Percentiles rank a stretch among this genome's conserved stretches.
These are phyloP conservation scores for Psittacula derbiana DNA, from an alignment of 2,797 vertebrate species.

Conservation along the genomic window DNA sequence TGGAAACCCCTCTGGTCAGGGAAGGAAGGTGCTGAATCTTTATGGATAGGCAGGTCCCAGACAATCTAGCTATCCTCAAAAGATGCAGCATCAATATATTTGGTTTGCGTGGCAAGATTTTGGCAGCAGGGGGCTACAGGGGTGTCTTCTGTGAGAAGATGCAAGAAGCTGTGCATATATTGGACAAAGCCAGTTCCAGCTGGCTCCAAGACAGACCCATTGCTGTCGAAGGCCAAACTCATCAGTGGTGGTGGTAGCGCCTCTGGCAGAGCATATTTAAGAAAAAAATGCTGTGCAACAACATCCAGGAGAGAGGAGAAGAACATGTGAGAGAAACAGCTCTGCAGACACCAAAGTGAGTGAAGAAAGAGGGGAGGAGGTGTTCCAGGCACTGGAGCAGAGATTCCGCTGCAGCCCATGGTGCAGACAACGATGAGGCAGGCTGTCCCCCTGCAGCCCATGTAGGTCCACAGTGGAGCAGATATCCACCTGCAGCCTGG, in stretches of 20 bases:
- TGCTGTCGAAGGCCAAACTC: neutral
- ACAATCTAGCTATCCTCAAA: neutral
- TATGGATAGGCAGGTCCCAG: neutral
- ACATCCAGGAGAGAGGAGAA: neutral
- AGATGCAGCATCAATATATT: neutral
- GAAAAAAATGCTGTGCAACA: fast-evolving
- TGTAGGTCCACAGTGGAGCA: neutral
- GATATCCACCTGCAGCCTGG: neutral
- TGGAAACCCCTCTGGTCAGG: neutral
- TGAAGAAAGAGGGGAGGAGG: neutral
- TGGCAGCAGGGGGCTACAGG: neutral
- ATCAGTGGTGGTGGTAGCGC: neutral
- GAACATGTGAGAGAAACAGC: neutral
- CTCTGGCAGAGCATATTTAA: neutral
- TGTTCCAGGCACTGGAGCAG: neutral
- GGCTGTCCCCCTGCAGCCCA: neutral
- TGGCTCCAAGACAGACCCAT: neutral
- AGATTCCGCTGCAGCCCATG: neutral
- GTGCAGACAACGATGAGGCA: neutral
- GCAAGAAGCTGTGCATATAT: neutral
- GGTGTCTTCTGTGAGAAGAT: neutral
- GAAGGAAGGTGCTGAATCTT: neutral
- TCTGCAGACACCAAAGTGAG: neutral
- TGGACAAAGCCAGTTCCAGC: neutral
- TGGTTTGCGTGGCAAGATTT: neutral